Base-by-base conservation (phyloP, 1,140 invertebrate genomes). In the Monochamus saltuarius region DNA sequence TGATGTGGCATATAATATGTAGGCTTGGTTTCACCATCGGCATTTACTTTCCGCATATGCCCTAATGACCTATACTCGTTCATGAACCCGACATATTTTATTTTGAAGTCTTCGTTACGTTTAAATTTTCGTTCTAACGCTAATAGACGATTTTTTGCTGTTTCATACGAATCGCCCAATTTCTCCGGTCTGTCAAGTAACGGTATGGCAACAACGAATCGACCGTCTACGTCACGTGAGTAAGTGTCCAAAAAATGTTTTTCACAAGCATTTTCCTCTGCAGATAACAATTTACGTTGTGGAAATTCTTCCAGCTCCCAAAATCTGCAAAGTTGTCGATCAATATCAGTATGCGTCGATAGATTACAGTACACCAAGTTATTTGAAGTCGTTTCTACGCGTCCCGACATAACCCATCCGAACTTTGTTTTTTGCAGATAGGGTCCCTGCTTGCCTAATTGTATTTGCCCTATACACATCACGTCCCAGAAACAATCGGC, bases 1-100 rank as follows among this genome's bases (percentile, higher is more conserved):
- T 78, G 77, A 64, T 81, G 79, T 2, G 78, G 77, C 16, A 80
- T 42, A 58, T 77, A 80, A 57, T 62, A 71, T 6, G 2, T 29
- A 3, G 22, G 22, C 6, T 29, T 29, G 14, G 37, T 6, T 36
- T 43, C 3, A 35, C 22, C 35, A 13, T 11, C 38, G 16, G 13
- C 0, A 58, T 49, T 37, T 22, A 14, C 7, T 1, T 19, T 11
- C 1, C 16, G 19, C 36, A 55, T 56, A 19, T 56, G 13, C 35
- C 36, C 19, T 56, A 56, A 45, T 1, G 34, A 16, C 43, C 34
- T 35, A 35, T 56, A 56, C 45, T 56, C 54, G 9, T 45, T 0
- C 7, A 56, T 56, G 7, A 71, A 37, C 6, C 6, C 6, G 2
- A 29, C 22, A 6, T 29, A 29, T 29, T 29, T 29, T 29, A 6